Evolutionary conservation across 2,797 vertebrate genomes (phyloP).

Genomic region (Pseudochromis fuscus): DNA sequence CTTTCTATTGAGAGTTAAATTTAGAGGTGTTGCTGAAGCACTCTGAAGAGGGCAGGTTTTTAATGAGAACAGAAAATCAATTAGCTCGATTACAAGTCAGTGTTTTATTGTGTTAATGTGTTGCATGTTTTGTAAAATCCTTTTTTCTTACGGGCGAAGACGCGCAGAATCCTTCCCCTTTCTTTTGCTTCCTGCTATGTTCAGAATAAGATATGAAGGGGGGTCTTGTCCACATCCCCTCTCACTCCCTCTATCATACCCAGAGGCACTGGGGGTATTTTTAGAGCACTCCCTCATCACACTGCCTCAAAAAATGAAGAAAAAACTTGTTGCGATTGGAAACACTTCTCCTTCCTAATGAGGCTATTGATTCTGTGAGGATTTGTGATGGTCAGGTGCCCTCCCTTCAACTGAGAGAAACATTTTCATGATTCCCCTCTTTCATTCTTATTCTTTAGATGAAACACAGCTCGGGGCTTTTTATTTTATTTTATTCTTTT

Average conservation of each 20-base stretch:
- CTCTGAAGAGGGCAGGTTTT: neutral
- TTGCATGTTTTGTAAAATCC: neutral
- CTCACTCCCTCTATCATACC: slow-evolving; percentile 32
- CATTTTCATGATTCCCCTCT: slow-evolving; percentile 46
- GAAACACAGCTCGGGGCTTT: slow-evolving; percentile 33
- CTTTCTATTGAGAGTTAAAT: slow-evolving; percentile 15
- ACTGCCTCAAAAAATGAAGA: slow-evolving; percentile 8
- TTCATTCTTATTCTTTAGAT: slow-evolving; percentile 67
- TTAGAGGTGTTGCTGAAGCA: slow-evolving; percentile 13
- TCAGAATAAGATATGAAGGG: slow-evolving; percentile 9
- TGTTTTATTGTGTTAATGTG: slow-evolving; percentile 24
- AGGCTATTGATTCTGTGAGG: slow-evolving; percentile 55
- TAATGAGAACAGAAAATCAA: slow-evolving; percentile 33
- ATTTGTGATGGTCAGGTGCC: slow-evolving; percentile 36
- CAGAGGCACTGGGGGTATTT: slow-evolving; percentile 52
- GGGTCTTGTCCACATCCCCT: slow-evolving; percentile 13
- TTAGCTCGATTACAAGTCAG: slow-evolving; percentile 21
- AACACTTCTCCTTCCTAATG: slow-evolving; percentile 62
- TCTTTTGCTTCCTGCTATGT: slow-evolving; percentile 8
- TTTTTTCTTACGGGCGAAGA: neutral
- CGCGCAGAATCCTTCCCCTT: neutral
- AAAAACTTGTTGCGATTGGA: slow-evolving; percentile 48
- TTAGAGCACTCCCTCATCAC: slow-evolving; percentile 46
- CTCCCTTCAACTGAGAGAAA: slow-evolving; percentile 25
- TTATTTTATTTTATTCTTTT: slow-evolving; percentile 14